phyloP scores from a whole-genome alignment of 2,797 vertebrate genomes.

The Rhyacichthys aspro region DNA sequence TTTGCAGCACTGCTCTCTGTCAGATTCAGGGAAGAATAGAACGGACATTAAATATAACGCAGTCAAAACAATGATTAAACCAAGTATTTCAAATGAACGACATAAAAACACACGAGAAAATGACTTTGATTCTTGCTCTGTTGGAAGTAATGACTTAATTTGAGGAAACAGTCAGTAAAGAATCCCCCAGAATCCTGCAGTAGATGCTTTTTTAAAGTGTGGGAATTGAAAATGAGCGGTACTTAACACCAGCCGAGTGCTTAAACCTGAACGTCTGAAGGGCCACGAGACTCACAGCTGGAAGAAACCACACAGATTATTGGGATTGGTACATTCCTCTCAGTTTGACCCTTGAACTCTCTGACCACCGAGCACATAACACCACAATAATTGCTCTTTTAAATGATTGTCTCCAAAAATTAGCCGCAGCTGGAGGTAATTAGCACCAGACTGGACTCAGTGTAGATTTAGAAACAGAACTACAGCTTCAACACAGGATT shows the following conservation, averaged over 20 bases:
- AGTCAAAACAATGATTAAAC: slow-evolving; percentile 30
- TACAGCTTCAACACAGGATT: neutral
- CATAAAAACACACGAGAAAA: slow-evolving; percentile 5
- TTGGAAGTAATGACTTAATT: slow-evolving; percentile 67
- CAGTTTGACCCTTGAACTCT: slow-evolving; percentile 9
- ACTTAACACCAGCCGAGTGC: slow-evolving; percentile 18
- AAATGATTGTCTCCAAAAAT: slow-evolving; percentile 23
- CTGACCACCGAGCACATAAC: slow-evolving; percentile 12
- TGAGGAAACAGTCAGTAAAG: slow-evolving; percentile 61
- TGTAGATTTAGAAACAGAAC: slow-evolving; percentile 11
- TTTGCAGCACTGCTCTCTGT: too few relatives aligned
- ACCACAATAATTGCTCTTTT: slow-evolving; percentile 18
- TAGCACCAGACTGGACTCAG: slow-evolving; percentile 17
- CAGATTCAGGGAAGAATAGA: neutral
- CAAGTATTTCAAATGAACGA: slow-evolving; percentile 5
- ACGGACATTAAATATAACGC: slow-evolving; percentile 27
- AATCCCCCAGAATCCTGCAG: slow-evolving; percentile 46
- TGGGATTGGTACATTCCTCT: neutral
- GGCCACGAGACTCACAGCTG: slow-evolving; percentile 54
- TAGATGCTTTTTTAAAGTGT: slow-evolving; percentile 41
- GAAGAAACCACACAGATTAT: slow-evolving; percentile 30
- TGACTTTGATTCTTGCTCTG: slow-evolving; percentile 40
- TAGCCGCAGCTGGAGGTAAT: slow-evolving; percentile 44
- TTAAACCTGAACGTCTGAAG: too few relatives aligned
- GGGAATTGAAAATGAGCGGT: slow-evolving; percentile 46